These are phyloP conservation scores for Corella eumyota DNA, from an alignment of 23 tunicate species.

Conservation along the genomic window DNA sequence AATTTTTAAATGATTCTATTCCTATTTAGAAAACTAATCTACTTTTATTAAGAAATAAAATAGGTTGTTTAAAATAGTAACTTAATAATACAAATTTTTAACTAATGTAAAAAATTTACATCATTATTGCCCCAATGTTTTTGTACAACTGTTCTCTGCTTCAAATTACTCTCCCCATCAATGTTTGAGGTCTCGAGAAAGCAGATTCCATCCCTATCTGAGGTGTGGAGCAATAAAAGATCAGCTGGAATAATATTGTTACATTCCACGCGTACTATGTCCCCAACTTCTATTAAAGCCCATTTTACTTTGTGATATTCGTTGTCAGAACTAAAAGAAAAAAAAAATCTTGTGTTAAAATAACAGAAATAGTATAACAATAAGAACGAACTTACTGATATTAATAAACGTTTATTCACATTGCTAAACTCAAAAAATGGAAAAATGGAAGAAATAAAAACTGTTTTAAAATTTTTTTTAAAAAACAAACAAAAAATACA, in stretches of 20 bases:
- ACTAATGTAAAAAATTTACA: no score
- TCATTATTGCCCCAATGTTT: conserved; percentile 31
- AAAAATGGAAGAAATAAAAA: no score
- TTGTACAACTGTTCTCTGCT: conserved; percentile 77
- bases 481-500: no score
- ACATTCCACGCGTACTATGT: conserved; percentile 85
- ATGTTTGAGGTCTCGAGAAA: conserved; percentile 96
- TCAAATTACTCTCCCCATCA: conserved; percentile 95
- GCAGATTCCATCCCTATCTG: conserved; percentile 77
- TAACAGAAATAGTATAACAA: not conserved
- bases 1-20: no score
- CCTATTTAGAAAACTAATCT: no score
- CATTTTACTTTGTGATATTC: conserved; percentile 76
- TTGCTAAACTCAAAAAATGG: no score
- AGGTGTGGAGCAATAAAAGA: conserved; percentile 74
- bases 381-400: not conserved
- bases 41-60: no score
- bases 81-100: no score
- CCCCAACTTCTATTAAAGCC: conserved; percentile 80
- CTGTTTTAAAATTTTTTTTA: no score
- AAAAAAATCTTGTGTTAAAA: not conserved
- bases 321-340: conserved; percentile 46
- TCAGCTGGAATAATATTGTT: conserved; percentile 96
- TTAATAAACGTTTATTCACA: no score
- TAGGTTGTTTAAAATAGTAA: no score